These are phyloP conservation scores for Chorisops tibialis DNA, from an alignment of 2,888 invertebrate genomes.

Conservation along the genomic window DNA sequence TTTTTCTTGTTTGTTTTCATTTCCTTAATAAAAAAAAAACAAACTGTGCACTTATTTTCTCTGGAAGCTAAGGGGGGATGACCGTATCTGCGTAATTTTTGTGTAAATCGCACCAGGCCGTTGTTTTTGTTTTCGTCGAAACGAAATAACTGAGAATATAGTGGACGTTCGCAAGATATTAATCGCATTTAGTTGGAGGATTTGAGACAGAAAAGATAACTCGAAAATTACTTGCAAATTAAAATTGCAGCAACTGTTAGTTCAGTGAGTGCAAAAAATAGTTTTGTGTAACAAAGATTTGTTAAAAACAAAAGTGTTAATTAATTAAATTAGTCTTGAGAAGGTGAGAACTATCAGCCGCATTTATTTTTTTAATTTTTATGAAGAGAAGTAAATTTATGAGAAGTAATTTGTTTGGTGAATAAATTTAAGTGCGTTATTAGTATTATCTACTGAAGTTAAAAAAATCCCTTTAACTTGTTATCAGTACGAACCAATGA, in stretches of 20 bases:
- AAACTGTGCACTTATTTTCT: not conserved
- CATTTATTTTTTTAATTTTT: too few species aligned
- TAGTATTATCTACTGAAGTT: too few species aligned
- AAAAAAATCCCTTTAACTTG: too few species aligned
- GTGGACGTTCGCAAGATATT: not conserved
- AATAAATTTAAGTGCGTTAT: too few species aligned
- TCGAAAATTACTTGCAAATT: slow-evolving; percentile 1
- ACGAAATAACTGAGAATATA: slow-evolving; percentile 11
- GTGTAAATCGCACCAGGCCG: slow-evolving; percentile 12
- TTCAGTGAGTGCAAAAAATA: slow-evolving; percentile 10
- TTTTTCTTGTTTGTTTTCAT: slow-evolving; percentile 10
- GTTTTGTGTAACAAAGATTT: too few species aligned
- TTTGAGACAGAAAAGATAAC: slow-evolving; percentile 1
- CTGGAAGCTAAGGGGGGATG: slow-evolving; percentile 13
- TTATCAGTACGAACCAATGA: too few species aligned
- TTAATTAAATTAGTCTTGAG: too few species aligned
- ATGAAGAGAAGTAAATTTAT: too few species aligned
- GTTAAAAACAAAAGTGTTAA: too few species aligned
- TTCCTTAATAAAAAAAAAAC: not conserved
- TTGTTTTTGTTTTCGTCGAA: slow-evolving; percentile 8
- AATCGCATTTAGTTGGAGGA: slow-evolving; percentile 10
- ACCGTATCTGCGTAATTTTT: slow-evolving; percentile 22
- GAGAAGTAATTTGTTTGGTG: too few species aligned
- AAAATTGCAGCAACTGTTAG: not conserved
- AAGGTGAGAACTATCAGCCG: too few species aligned